A percentile compares a stretch with the other conserved stretches of the same genome.
Evolutionary conservation across 1,140 invertebrate species (phyloP).

Genomic region (Matsumurasca onukii): DNA sequence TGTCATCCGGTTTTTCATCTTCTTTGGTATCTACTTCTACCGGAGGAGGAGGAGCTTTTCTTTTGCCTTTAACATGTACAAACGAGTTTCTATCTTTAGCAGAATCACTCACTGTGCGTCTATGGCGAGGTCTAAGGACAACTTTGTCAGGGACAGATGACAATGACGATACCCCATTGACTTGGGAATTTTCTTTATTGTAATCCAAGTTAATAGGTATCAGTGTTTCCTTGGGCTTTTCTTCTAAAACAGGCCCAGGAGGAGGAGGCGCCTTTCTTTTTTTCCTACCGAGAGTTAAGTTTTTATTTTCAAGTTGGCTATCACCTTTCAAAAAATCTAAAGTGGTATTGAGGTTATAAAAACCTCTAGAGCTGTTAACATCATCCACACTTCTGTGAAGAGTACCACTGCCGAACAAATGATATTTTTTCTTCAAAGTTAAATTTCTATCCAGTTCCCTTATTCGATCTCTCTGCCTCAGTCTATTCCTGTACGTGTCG

Average conservation of each 20-base stretch:
- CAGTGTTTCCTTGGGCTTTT: constrained; percentile 32
- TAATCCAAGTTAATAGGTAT: constrained; percentile 35
- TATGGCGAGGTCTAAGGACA: constrained; percentile 28
- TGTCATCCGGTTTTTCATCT: background rate
- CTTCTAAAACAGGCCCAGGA: constrained; percentile 32
- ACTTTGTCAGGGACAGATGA: background rate
- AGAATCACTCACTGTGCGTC: constrained; percentile 56
- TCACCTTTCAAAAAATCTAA: constrained; percentile 22
- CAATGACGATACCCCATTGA: background rate
- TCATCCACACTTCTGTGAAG: constrained; percentile 37
- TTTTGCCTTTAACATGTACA: constrained; percentile 70
- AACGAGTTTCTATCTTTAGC: constrained; percentile 51
- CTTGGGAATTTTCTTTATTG: background rate
- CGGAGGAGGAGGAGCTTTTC: constrained; percentile 70
- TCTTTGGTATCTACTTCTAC: background rate
- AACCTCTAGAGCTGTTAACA: constrained; percentile 32
- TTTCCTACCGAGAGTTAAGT: constrained; percentile 41
- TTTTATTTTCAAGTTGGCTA: constrained; percentile 32
- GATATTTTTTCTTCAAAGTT: constrained; percentile 63
- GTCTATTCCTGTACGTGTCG: constrained; percentile 59
- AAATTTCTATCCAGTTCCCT: constrained; percentile 57
- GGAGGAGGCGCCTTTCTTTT: constrained; percentile 46
- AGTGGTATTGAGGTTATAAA: constrained; percentile 37
- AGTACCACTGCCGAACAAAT: constrained; percentile 54
- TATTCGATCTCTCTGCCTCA: constrained; percentile 57